phyloP scores from a whole-genome alignment of 2,113 vertebrate genomes.

The Dinomys branickii region DNA sequence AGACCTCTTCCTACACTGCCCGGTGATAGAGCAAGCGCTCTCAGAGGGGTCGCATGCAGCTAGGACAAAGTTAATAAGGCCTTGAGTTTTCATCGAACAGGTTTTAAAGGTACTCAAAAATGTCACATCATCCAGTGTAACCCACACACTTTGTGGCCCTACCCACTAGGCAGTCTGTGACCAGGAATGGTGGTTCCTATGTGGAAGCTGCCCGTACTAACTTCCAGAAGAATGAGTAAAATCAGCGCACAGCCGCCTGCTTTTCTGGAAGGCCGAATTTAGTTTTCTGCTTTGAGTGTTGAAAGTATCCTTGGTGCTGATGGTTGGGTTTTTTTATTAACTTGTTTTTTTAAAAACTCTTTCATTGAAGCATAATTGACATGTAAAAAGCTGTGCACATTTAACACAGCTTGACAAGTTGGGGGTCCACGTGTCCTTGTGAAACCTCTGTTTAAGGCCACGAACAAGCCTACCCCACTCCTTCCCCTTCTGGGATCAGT shows the following conservation, averaged over 20 bases:
- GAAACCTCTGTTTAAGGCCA: background rate
- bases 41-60: background rate
- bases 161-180: background rate
- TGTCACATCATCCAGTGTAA: background rate
- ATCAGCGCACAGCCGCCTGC: background rate
- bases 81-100: conserved; percentile 22
- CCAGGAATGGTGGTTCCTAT: background rate
- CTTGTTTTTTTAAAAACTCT: background rate
- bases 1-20: background rate
- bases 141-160: background rate
- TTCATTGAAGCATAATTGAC: background rate
- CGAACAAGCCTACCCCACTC: background rate
- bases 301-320: background rate
- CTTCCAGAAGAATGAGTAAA: conserved; percentile 38
- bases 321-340: background rate
- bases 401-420: background rate
- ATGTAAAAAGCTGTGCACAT: background rate
- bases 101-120: conserved; percentile 21
- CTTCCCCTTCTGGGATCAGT: background rate
- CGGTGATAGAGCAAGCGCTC: background rate
- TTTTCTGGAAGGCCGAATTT: conserved; percentile 28
- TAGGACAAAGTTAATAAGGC: conserved; percentile 49
- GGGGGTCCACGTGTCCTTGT: background rate
- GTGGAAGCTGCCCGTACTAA: background rate
- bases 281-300: conserved; percentile 25